Evolutionary conservation across 53 echinoderm and acorn worm genomes (phyloP), one percentile per base, ranked within the genome.

Genomic region (Holothuria scabra): DNA sequence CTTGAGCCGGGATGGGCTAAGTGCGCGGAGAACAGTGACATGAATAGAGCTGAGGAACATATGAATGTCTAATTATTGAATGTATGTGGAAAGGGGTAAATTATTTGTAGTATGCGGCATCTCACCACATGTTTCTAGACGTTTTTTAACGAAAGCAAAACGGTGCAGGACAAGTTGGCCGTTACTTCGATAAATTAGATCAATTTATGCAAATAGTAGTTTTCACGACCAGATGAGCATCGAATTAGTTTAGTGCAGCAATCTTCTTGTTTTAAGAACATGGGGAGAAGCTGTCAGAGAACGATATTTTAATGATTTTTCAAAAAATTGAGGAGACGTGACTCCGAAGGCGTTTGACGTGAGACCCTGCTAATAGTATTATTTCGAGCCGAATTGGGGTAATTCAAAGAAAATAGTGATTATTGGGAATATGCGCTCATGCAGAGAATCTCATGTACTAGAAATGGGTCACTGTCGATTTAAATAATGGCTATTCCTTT

Each of bases 321-420:
- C 34, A 24, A 72, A 72, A 72, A 44, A 12, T 48, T 72, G 44
- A 72, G 46, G 72, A 72, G 72, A 72, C 72, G 34, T 72, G n/a
- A 46, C 48, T 72, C 72, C 72, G 44, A 72, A 28, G 72, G 72
- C 72, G 72, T 72, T 72, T 72, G 72, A 72, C 72, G 72, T 46
- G 48, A 72, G 72, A 48, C 46, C 72, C 25, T 46, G 16, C 72
- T 72, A 72, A 72, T 72, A 72, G 46, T 72, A 72, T 72, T 72
- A 72, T 72, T 72, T 72, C 72, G 28, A 25, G 44, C 13, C 72
- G 72, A 72, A 72, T 72, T 72, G 72, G 72, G 72, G 72, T 72
- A 72, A 72, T 72, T 72, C 72, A 72, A 72, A 72, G 72, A 72
- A 72, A 72, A 72, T 72, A 72, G 72, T 72, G 72, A 72, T 72